Evolutionary conservation across 2,888 invertebrate genomes (phyloP).

Genomic region (Julus scandinavius): DNA sequence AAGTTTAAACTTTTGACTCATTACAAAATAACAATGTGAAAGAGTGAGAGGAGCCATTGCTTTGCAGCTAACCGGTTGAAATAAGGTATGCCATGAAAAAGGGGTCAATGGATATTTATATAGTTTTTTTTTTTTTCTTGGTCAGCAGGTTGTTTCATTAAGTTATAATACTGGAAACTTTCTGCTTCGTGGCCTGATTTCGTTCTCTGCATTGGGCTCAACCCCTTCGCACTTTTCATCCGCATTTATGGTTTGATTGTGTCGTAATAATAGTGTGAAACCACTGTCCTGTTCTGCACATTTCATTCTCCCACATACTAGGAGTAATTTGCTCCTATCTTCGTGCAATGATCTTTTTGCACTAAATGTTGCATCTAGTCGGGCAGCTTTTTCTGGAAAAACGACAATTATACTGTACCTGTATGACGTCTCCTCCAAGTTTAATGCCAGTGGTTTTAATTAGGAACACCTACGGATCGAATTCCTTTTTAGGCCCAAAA

Average conservation of each 20-base stretch:
- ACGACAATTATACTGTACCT: background rate
- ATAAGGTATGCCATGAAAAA: constrained; percentile 19
- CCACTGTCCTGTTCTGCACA: background rate
- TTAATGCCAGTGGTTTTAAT: constrained; percentile 33
- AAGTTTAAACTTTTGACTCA: background rate
- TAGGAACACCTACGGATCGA: constrained; percentile 18
- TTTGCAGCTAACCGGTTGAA: constrained; percentile 33
- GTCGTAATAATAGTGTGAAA: constrained; percentile 13
- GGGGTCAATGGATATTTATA: constrained; percentile 26
- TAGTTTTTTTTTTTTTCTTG: background rate
- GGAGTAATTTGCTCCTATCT: background rate
- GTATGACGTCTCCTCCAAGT: background rate
- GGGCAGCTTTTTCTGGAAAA: background rate
- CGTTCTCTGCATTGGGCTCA: background rate
- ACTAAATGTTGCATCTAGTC: background rate
- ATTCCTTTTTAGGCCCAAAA: constrained; percentile 13
- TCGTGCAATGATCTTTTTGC: constrained; percentile 21
- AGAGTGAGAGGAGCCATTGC: background rate
- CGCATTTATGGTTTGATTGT: background rate
- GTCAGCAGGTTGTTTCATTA: background rate
- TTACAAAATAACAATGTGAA: background rate
- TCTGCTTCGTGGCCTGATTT: constrained; percentile 33
- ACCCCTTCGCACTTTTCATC: constrained; percentile 24
- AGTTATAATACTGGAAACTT: constrained; percentile 25
- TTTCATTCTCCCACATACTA: background rate